phyloP scores from a whole-genome alignment of 2,888 invertebrate genomes.

The Rhopalosiphum nymphaeae region DNA sequence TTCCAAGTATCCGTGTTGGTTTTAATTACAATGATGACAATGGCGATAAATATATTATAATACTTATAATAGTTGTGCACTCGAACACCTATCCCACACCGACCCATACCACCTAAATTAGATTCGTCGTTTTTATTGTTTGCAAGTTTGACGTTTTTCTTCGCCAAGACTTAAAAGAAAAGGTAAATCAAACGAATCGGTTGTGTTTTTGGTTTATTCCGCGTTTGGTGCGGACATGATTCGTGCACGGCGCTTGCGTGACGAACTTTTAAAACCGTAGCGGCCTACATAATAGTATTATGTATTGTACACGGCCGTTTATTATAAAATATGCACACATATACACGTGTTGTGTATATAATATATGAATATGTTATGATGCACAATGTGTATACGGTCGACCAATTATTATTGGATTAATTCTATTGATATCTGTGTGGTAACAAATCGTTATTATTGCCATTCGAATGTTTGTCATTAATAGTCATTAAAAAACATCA shows the following conservation, averaged over 20 bases:
- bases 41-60: neutral
- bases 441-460: neutral
- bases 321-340: neutral
- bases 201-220: slow-evolving; percentile 15
- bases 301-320: slow-evolving; percentile 21
- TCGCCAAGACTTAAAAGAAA: neutral
- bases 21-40: neutral
- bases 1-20: neutral
- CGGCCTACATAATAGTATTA: slow-evolving; percentile 35
- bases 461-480: neutral
- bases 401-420: neutral
- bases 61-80: neutral
- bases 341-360: neutral
- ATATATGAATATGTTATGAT: neutral
- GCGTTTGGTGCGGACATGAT: slow-evolving; percentile 36
- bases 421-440: neutral
- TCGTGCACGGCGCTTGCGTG: slow-evolving; percentile 41
- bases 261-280: slow-evolving; percentile 54
- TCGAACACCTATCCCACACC: neutral
- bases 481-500: neutral
- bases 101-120: neutral
- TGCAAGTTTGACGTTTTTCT: neutral
- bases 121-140: neutral
- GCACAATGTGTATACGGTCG: neutral
- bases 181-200: neutral